These are phyloP conservation scores for Bombylius discolor DNA, from an alignment of 2,888 invertebrate species.

Conservation along the genomic window DNA sequence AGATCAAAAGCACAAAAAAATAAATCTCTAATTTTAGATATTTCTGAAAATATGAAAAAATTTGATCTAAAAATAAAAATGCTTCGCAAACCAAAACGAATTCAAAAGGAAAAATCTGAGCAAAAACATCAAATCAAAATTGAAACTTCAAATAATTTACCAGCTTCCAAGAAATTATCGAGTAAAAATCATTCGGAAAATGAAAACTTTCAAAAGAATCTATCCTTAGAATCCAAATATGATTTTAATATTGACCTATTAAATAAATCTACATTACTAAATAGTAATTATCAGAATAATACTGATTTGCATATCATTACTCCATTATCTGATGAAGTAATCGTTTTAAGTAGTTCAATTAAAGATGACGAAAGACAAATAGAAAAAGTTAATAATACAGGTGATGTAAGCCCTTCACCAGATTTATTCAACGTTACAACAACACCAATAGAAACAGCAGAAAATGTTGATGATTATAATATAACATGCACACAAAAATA, in stretches of 20 bases:
- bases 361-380: not conserved
- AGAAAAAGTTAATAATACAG: not conserved
- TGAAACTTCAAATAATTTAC: no score
- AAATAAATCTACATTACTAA: not conserved
- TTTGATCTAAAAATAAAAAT: not conserved
- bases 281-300: not conserved
- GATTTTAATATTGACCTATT: slow-evolving; percentile 3
- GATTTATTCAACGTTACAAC: slow-evolving; percentile 8
- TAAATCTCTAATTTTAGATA: slow-evolving; percentile 12
- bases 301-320: slow-evolving; percentile 3
- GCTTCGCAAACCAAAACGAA: no score
- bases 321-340: slow-evolving; percentile 1
- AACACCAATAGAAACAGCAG: not conserved
- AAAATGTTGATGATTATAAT: slow-evolving; percentile 9
- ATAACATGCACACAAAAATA: slow-evolving; percentile 20
- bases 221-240: not conserved
- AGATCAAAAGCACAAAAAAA: slow-evolving; percentile 8
- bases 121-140: no score
- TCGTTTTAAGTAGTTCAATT: slow-evolving; percentile 6
- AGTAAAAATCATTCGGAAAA: not conserved
- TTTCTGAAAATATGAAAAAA: slow-evolving; percentile 1
- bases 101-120: no score
- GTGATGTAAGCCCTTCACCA: slow-evolving; percentile 3
- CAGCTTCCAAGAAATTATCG: no score
- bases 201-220: not conserved